Conservation (phyloP, 2,113 vertebrate genomes). For the Anthoscopus minutus region DNA sequence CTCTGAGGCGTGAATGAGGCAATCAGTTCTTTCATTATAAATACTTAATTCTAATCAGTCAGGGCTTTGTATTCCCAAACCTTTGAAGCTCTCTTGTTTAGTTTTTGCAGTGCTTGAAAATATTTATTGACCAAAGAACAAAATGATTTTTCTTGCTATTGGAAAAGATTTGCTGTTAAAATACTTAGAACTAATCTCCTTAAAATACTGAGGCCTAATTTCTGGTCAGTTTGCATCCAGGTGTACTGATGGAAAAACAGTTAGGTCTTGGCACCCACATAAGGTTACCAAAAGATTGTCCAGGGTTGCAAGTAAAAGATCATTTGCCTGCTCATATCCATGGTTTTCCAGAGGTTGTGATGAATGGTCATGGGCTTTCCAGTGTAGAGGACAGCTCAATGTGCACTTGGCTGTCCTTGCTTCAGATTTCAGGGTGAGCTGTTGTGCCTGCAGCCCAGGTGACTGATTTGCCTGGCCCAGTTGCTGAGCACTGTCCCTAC, state of each 20-base stretch:
- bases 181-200: background rate
- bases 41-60: background rate
- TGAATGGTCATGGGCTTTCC: background rate
- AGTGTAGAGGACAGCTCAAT: background rate
- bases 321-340: background rate
- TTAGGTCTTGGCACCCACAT: accelerated
- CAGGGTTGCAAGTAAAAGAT: background rate
- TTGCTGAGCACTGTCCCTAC: background rate
- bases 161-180: background rate
- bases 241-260: background rate
- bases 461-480: background rate
- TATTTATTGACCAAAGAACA: background rate
- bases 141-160: background rate
- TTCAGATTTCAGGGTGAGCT: background rate
- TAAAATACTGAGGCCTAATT: background rate
- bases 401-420: background rate
- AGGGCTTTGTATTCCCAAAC: background rate
- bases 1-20: background rate
- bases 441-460: background rate
- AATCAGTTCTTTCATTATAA: background rate
- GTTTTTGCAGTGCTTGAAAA: background rate
- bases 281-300: background rate
- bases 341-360: background rate
- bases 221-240: background rate
- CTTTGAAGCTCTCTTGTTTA: background rate